Evolutionary conservation across 2,797 vertebrate genomes (phyloP), one percentile per base, ranked within the genome.

Genomic region (Pelodytes ibericus): DNA sequence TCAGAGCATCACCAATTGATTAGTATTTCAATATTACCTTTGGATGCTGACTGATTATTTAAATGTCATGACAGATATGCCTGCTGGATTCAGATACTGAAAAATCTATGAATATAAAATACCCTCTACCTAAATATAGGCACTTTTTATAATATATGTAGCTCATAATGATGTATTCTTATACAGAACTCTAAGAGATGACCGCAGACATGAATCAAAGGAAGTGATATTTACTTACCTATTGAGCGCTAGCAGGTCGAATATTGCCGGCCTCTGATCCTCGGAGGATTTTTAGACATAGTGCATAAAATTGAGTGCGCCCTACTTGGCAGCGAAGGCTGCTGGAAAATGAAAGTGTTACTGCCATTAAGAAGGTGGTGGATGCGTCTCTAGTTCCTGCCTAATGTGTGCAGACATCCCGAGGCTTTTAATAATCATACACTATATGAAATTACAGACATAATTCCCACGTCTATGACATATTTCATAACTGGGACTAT

Each of bases 1-100:
- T n/a, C n/a, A n/a, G n/a, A n/a, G n/a, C n/a, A n/a, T n/a, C 61
- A 72, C 69, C 26, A 71, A 58, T 66, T 77, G 27, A 65, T 59
- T 66, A 59, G 61, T 4, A 66, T 39, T 36, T 36, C 39, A 65
- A 20, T 25, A 25, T 11, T 22, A 4, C 2, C 61, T 64, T 10
- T 26, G 9, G 24, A 10, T 39, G 33, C 30, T 2, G 13, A 64
- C 49, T 18, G 47, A 47, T 36, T 65, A 22, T 59, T 27, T 66
- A 22, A 36, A 3, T 77, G 61, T 30, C 61, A 65, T 24, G 47
- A 30, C 26, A 68, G 60, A 75, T 59, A 67, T 58, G 72, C 36
- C 44, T 25, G 25, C 22, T 44, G 63, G 49, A 67, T 67, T 47
- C 53, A 26, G 62, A 58, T 18, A 58, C 20, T 47, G 44, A 47